Conservation (phyloP, 2,113 vertebrate genomes). For the Larimichthys crocea region DNA sequence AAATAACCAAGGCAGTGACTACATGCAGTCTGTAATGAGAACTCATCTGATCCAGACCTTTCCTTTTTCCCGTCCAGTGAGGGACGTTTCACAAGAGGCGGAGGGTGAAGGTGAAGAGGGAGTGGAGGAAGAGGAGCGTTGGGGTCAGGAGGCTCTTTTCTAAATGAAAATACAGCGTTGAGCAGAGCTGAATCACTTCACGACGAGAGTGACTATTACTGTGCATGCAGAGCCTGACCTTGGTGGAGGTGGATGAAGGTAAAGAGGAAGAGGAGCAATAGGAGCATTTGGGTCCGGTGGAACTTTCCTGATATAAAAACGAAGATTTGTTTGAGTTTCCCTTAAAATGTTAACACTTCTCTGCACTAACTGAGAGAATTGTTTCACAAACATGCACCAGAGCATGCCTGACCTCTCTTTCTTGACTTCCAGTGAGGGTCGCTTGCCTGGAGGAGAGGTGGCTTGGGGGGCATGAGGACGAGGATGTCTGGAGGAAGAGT, state of each 20-base stretch:
- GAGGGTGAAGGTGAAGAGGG: conserved; percentile 81
- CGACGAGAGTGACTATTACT: conserved; percentile 8
- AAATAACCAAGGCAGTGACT: conserved; percentile 1
- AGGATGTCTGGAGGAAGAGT: conserved; percentile 56
- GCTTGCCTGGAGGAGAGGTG: conserved; percentile 40
- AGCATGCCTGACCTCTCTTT: conserved; percentile 76
- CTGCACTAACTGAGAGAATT: not conserved
- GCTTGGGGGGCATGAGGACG: conserved; percentile 31
- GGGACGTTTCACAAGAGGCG: conserved; percentile 65
- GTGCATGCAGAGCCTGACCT: conserved; percentile 67
- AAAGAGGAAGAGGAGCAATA: conserved; percentile 77
- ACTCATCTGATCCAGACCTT: conserved; percentile 68
- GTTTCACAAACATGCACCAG: conserved; percentile 14
- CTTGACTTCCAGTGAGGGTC: conserved; percentile 64
- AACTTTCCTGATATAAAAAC: conserved; percentile 73
- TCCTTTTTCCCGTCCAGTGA: conserved; percentile 73
- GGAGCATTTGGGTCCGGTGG: conserved; percentile 77
- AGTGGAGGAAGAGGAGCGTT: conserved; percentile 80
- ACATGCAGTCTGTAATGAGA: conserved; percentile 17
- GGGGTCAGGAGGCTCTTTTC: conserved; percentile 81
- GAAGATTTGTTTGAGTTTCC: conserved; percentile 15
- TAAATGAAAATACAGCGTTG: conserved; percentile 67
- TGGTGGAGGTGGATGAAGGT: conserved; percentile 79
- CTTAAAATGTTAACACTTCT: not conserved
- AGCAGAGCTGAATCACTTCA: conserved; percentile 35